A percentile compares a stretch with the other conserved stretches of the same genome.
phyloP scores from a whole-genome alignment of 1,140 invertebrate species.

The Diploscapter pachys region DNA sequence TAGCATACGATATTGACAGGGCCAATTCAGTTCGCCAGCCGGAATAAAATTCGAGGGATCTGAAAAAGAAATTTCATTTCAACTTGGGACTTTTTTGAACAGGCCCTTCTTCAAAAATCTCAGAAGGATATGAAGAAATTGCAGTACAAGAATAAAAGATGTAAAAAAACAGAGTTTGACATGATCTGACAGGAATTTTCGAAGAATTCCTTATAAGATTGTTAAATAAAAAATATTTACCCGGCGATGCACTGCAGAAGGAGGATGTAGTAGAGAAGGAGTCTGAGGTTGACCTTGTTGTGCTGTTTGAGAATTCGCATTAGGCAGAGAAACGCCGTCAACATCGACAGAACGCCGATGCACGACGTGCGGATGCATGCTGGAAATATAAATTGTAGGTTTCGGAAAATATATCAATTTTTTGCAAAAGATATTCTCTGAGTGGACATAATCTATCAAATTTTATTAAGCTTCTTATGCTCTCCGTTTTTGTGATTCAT shows the following conservation, averaged over 20 bases:
- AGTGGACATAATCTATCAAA: no score
- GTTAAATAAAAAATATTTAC: conserved; percentile 6
- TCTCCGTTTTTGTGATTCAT: no score
- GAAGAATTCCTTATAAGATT: neutral
- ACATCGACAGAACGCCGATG: no score
- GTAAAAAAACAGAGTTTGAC: conserved; percentile 1
- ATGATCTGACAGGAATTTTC: conserved; percentile 2
- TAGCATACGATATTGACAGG: conserved; percentile 28
- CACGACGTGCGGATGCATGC: no score
- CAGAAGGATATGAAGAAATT: conserved; percentile 15
- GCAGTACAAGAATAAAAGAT: neutral
- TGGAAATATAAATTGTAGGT: no score
- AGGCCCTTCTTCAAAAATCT: neutral
- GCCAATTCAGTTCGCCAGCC: conserved; percentile 33
- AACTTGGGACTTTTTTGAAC: neutral
- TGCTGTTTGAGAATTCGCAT: no score
- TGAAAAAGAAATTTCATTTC: conserved; percentile 15
- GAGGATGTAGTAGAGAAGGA: conserved; percentile 30
- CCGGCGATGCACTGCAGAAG: conserved; percentile 21
- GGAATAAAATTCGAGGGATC: conserved; percentile 36
- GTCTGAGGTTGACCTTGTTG: neutral
- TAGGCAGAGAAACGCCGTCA: no score
- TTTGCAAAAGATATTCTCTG: no score
- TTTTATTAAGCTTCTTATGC: no score
- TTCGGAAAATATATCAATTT: no score